Evolutionary conservation across 2,888 invertebrate genomes (phyloP), one percentile per base, ranked within the genome.

Genomic region (Phoenoteleia sp.): DNA sequence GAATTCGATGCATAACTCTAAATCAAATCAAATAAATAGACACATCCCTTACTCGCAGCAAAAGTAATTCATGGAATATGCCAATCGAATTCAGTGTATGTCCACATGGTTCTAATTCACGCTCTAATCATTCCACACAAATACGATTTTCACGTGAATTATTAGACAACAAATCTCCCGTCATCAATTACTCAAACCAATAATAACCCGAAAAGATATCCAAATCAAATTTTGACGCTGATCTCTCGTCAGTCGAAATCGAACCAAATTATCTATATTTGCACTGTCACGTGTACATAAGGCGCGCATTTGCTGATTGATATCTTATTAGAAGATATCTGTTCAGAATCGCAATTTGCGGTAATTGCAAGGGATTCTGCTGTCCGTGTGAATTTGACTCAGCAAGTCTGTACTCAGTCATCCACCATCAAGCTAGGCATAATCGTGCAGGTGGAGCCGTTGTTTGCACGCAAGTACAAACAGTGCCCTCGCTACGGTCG

Each of bases 381-480:
- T 76, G 76, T 64, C 71, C 36, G 64, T 62, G 80, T 60, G 75
- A 84, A 64, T 75, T 64, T 86, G 87, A 86, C 87, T 87, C 87
- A 88, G 87, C 87, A 90, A 90, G 89, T 90, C 87, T 85, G 88
- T 88, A 87, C 87, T 86, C 87, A 87, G 88, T 87, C 52, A 87
- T 87, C 89, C 88, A 90, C 87, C 89, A 89, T 88, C 89, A 90
- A 89, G 90, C 89, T 89, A 74, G 81, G 88, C 89, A 81, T 81
- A 85, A 85, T 91, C 90, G 89, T 87, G 87, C 87, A 90, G 90
- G 88, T 88, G 89, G 87, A 85, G 88, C 86, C 88, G 90, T 86
- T 91, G 91, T 90, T 91, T 91, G 90, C 88, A 89, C 89, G 87
- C 83, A 85, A 90, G 91, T 90, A 89, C 91, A 90, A 90, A 90